A percentile compares a stretch with the other conserved stretches of the same genome.
Conservation (phyloP, 2,797 vertebrate species). For the Macropus fuliginosus region DNA sequence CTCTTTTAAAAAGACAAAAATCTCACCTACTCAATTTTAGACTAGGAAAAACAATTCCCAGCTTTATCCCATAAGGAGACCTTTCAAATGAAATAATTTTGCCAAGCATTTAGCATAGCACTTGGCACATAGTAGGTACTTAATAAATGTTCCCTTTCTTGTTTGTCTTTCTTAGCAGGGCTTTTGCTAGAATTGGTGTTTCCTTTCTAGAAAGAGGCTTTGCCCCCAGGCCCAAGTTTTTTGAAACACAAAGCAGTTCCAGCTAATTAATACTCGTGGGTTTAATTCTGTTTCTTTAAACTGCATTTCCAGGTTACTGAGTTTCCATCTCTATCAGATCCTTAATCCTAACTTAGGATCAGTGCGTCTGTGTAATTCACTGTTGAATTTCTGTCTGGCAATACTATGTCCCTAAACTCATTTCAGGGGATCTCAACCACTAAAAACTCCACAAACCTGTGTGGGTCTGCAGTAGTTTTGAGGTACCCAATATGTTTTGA, state of each 20-base stretch:
- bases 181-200: not conserved
- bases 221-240: not conserved
- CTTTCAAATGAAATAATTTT: not conserved
- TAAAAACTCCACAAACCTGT: not conserved
- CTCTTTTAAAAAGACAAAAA: not conserved
- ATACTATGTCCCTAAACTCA: not conserved
- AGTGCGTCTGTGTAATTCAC: not conserved
- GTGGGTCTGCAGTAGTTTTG: not conserved
- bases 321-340: not conserved
- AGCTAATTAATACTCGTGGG: not conserved
- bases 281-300: not conserved
- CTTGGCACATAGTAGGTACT: not conserved
- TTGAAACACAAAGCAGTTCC: not conserved
- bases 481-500: not conserved
- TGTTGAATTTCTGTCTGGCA: not conserved
- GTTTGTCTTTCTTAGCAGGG: not conserved
- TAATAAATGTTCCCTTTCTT: not conserved
- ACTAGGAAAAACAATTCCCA: not conserved
- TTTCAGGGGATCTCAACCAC: not conserved
- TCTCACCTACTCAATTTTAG: not conserved
- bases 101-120: not conserved
- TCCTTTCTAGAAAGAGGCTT: not conserved
- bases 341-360: not conserved
- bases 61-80: not conserved
- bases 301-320: not conserved